Percentiles rank a stretch among this genome's conserved stretches.
phyloP scores from a whole-genome alignment of 2,888 invertebrate genomes.

The Melanotus villosus region DNA sequence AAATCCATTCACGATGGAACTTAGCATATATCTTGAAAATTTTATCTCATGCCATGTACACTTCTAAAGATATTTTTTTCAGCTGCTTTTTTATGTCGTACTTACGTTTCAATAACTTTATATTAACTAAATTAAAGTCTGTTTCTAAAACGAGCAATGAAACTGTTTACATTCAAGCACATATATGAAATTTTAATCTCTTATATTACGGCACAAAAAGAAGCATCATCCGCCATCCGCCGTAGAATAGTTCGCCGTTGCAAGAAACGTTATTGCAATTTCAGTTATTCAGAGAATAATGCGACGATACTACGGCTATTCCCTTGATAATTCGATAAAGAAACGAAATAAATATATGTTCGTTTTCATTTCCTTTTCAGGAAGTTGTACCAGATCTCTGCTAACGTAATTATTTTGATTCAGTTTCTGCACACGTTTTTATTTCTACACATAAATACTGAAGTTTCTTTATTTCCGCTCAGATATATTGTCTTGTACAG shows the following conservation, averaged over 20 bases:
- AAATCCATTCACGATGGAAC: background rate
- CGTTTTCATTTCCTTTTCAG: conserved; percentile 14
- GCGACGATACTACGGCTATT: background rate
- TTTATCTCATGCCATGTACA: background rate
- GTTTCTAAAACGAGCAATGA: too few relatives aligned
- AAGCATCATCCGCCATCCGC: too few relatives aligned
- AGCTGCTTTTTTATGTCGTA: too few relatives aligned
- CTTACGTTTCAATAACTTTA: too few relatives aligned
- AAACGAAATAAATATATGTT: background rate
- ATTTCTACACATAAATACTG: conserved; percentile 9
- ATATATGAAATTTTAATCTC: too few relatives aligned
- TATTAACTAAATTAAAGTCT: too few relatives aligned
- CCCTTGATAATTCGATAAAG: background rate
- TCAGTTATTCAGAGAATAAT: background rate
- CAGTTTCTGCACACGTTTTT: conserved; percentile 14
- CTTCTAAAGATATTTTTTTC: background rate
- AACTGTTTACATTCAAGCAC: too few relatives aligned
- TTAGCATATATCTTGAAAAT: background rate
- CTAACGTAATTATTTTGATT: conserved; percentile 10
- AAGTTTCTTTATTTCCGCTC: background rate
- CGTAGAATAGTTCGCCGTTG: too few relatives aligned
- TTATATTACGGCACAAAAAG: too few relatives aligned
- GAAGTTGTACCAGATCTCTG: background rate
- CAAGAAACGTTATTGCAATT: background rate
- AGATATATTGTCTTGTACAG: conserved; percentile 7